A percentile compares a stretch with the other conserved stretches of the same genome.
Evolutionary conservation across 2,797 vertebrate species (phyloP).

Genomic region (Acanthurus tractus): DNA sequence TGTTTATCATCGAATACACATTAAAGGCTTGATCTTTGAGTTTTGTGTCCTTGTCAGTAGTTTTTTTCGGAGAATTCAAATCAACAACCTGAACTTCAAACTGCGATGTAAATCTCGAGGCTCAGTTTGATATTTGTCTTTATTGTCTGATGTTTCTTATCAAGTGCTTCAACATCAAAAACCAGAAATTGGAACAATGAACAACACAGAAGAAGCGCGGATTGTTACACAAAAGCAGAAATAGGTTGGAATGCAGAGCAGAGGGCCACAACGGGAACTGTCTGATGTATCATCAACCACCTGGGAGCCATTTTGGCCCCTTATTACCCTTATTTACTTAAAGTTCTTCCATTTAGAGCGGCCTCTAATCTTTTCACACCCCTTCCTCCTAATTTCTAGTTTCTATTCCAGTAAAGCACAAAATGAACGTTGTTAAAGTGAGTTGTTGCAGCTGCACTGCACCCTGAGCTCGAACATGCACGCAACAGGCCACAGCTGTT

Average conservation of each 20-base stretch:
- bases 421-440: constrained; percentile 37
- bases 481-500: constrained; percentile 30
- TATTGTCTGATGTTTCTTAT: neutral
- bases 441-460: constrained; percentile 48
- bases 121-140: neutral
- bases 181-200: neutral
- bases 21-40: constrained; percentile 15
- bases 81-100: neutral
- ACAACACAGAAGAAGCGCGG: neutral
- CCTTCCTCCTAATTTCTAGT: constrained; percentile 24
- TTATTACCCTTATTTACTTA: constrained; percentile 23
- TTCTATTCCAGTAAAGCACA: constrained; percentile 36
- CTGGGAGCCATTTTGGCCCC: constrained; percentile 18
- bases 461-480: constrained; percentile 7
- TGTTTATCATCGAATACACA: neutral
- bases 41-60: neutral
- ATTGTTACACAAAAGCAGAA: constrained; percentile 1
- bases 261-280: constrained; percentile 18
- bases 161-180: neutral
- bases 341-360: constrained; percentile 19
- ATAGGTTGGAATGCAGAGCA: constrained; percentile 28
- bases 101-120: neutral
- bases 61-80: neutral
- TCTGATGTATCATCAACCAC: constrained; percentile 22
- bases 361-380: constrained; percentile 35